Percentiles rank a stretch among this genome's conserved stretches.
These are phyloP conservation scores for Fragum whitleyi DNA, from an alignment of 2,888 invertebrate genomes.

Conservation along the genomic window DNA sequence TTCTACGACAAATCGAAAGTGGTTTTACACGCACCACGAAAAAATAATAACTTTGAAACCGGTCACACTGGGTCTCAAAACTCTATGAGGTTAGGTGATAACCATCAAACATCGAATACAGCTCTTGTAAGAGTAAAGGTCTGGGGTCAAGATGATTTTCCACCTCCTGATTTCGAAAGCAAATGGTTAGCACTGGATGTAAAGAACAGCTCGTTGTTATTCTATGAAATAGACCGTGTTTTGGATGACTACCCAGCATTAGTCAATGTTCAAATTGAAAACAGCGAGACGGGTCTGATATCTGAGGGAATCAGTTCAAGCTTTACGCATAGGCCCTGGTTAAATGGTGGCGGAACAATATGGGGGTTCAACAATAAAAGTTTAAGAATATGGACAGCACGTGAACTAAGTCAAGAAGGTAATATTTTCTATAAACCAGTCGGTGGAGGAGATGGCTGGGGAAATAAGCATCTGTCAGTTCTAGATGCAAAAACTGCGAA, in stretches of 20 bases:
- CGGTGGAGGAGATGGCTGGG: slow-evolving; percentile 2
- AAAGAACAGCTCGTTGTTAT: slow-evolving; percentile 8
- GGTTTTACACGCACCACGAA: slow-evolving; percentile 32
- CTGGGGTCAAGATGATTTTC: slow-evolving; percentile 36
- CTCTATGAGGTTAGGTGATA: slow-evolving; percentile 21
- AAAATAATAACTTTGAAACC: slow-evolving; percentile 23
- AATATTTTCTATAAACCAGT: neutral
- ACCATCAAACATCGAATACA: slow-evolving; percentile 27
- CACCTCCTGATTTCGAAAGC: slow-evolving; percentile 26
- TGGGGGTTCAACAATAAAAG: slow-evolving; percentile 34
- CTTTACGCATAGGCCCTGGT: neutral
- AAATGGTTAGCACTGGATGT: slow-evolving; percentile 39
- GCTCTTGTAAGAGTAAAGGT: slow-evolving; percentile 41
- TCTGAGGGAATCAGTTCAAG: slow-evolving; percentile 44
- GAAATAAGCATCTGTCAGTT: neutral
- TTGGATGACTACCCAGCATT: slow-evolving; percentile 37
- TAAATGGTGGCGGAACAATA: slow-evolving; percentile 36
- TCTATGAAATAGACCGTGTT: slow-evolving; percentile 36
- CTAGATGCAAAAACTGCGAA: neutral
- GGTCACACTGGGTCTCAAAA: slow-evolving; percentile 32
- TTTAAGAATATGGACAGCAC: slow-evolving; percentile 54
- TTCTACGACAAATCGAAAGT: slow-evolving; percentile 46
- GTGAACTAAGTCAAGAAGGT: no score
- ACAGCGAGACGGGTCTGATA: neutral
- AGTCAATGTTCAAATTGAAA: slow-evolving; percentile 35